Conservation (phyloP, 2,797 vertebrate genomes). For the Mus caroli region DNA sequence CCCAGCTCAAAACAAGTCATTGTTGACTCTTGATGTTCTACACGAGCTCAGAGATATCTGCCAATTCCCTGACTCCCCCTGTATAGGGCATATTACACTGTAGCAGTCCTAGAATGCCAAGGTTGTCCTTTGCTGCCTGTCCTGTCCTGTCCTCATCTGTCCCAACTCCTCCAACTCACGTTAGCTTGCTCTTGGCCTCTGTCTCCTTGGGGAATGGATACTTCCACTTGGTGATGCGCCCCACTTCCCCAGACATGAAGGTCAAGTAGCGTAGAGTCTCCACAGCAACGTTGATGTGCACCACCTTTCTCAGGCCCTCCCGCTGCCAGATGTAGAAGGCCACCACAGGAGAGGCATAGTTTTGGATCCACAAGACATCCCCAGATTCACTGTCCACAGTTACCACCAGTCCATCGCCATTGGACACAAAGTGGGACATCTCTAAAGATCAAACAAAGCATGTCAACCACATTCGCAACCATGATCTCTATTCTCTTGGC, state of each 20-base stretch:
- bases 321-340: conserved; percentile 98
- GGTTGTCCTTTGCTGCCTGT: background rate
- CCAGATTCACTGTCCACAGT: conserved; percentile 98
- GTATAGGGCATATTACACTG: fast-evolving
- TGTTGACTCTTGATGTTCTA: background rate
- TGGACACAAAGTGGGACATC: conserved; percentile 98
- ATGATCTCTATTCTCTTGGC: conserved; percentile 33
- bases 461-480: background rate
- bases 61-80: no score
- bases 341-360: conserved; percentile 98
- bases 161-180: conserved; percentile 89
- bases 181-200: conserved; percentile 97
- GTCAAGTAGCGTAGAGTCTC: conserved; percentile 98
- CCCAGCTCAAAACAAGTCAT: background rate
- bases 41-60: background rate
- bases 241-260: conserved; percentile 97
- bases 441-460: conserved; percentile 87
- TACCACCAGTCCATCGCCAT: conserved; percentile 98
- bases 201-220: conserved; percentile 98
- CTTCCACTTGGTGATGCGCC: conserved; percentile 98
- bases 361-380: conserved; percentile 97
- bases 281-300: conserved; percentile 96
- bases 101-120: background rate
- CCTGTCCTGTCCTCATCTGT: background rate
- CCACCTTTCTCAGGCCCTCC: conserved; percentile 95